Evolutionary conservation across 2,113 vertebrate genomes (phyloP).

Genomic region (Raja brachyura): DNA sequence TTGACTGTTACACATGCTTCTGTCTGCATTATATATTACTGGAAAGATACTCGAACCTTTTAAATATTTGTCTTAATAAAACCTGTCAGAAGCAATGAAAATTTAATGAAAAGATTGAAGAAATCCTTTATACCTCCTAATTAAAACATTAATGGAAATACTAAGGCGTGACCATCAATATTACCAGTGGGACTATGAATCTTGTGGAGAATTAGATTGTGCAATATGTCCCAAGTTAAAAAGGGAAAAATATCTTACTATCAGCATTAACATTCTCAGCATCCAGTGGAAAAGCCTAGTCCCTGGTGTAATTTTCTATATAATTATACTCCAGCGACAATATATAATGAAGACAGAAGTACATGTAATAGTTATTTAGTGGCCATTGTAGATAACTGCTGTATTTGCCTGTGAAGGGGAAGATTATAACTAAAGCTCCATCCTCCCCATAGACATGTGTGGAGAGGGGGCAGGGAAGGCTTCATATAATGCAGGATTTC

Average conservation of each 20-base stretch:
- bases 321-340: not conserved
- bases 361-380: too few species aligned
- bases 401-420: too few species aligned
- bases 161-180: not conserved
- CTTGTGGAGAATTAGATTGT: not conserved
- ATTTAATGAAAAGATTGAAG: slow-evolving; percentile 9
- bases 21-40: not conserved
- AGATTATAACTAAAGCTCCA: too few species aligned
- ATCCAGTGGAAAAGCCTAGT: not conserved
- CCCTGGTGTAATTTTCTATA: not conserved
- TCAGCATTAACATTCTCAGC: not conserved
- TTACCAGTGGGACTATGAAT: slow-evolving; percentile 23
- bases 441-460: too few species aligned
- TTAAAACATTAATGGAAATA: slow-evolving; percentile 16
- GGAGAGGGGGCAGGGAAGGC: too few species aligned
- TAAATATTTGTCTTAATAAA: slow-evolving; percentile 14
- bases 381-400: too few species aligned
- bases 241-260: not conserved
- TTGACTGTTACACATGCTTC: not conserved
- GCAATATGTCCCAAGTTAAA: not conserved
- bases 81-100: slow-evolving; percentile 11
- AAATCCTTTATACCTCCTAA: not conserved
- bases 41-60: not conserved
- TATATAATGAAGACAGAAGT: too few species aligned
- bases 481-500: too few species aligned